Conservation (phyloP, 1,140 invertebrate species). For the Microplitis demolitor region DNA sequence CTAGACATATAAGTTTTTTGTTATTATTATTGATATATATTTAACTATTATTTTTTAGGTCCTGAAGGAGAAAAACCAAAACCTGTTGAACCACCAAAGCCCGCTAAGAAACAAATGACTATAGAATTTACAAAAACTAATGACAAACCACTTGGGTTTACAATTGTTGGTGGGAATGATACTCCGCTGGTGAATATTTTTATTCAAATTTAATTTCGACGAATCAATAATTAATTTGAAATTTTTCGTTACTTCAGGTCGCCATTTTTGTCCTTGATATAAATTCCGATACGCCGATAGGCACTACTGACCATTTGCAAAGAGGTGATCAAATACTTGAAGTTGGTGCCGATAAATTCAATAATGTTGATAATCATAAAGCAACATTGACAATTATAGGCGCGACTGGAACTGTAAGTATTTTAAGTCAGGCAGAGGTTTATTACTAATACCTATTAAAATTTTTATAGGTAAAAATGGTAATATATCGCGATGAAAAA, state of each 20-base stretch:
- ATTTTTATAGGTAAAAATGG: neutral
- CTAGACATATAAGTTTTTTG: too few relatives aligned
- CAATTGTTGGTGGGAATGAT: neutral
- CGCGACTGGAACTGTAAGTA: slow-evolving; percentile 45
- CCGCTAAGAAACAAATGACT: neutral
- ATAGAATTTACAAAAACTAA: neutral
- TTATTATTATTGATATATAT: too few relatives aligned
- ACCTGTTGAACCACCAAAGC: neutral
- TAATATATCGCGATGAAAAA: neutral
- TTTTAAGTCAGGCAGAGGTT: slow-evolving; percentile 25
- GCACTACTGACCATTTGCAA: neutral
- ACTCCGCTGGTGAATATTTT: neutral
- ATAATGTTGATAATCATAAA: slow-evolving; percentile 38
- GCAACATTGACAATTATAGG: slow-evolving; percentile 43
- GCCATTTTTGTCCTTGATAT: slow-evolving; percentile 12
- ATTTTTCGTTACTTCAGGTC: slow-evolving; percentile 2
- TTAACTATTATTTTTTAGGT: too few relatives aligned
- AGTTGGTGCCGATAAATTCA: slow-evolving; percentile 10
- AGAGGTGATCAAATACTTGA: slow-evolving; percentile 12
- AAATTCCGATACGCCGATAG: neutral
- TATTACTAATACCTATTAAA: slow-evolving; percentile 25
- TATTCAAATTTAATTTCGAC: neutral
- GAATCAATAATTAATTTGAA: too few relatives aligned
- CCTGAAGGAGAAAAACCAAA: neutral
- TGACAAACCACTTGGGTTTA: neutral